Conservation (phyloP, 1,140 invertebrate genomes). For the Bombus haemorrhoidalis region DNA sequence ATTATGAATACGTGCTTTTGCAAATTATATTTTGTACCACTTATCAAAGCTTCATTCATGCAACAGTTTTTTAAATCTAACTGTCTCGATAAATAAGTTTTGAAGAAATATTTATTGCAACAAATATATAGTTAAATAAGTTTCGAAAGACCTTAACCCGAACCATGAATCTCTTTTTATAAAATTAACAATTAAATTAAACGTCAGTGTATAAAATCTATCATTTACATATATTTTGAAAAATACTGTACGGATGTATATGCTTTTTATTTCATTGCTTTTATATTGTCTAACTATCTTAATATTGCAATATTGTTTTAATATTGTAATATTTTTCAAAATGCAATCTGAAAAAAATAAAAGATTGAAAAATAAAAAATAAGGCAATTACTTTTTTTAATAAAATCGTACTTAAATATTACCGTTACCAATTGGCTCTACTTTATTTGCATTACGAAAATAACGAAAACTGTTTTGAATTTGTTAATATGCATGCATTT, state of each 20-base stretch:
- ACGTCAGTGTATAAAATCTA: not conserved
- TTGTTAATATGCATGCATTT: not conserved
- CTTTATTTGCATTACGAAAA: not conserved
- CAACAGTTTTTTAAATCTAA: slow-evolving; percentile 45
- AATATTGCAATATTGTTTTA: not conserved
- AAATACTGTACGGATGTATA: not conserved
- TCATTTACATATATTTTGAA: not conserved
- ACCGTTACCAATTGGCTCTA: not conserved
- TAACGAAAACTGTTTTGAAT: not conserved
- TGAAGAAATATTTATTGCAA: slow-evolving; percentile 4
- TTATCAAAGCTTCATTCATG: slow-evolving; percentile 44
- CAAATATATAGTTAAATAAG: not conserved
- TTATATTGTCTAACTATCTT: not conserved
- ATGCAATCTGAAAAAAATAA: not conserved
- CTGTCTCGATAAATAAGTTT: slow-evolving; percentile 28
- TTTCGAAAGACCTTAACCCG: no score
- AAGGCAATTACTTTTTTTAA: not conserved
- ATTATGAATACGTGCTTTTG: slow-evolving; percentile 49
- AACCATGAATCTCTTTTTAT: no score
- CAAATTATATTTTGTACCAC: slow-evolving; percentile 34
- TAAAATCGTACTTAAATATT: not conserved
- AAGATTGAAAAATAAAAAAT: not conserved
- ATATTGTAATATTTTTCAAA: not conserved
- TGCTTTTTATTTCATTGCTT: not conserved
- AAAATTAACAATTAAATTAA: slow-evolving; percentile 1